Base-by-base conservation (phyloP, 2,888 invertebrate species). In the Phortica okadai region DNA sequence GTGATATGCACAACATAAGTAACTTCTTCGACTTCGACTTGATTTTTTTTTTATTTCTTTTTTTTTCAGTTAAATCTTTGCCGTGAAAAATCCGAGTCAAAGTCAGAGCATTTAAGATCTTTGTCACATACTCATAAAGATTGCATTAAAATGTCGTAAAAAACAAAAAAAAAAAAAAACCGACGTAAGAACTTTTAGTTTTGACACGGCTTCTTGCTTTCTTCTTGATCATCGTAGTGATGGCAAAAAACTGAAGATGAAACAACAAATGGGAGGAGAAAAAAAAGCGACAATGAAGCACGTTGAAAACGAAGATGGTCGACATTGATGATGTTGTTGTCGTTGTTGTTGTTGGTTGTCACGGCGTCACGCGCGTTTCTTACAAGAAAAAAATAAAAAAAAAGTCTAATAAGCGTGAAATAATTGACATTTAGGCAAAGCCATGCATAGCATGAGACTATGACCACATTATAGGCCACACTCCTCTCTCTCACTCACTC, bases 351-450 rank as follows among this genome's bases (percentile, higher is more conserved):
- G 69, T 11, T 56, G 25, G 45, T 72, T 72, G 21, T 72, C 54
- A 56, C 14, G 45, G 70, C 70, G 56, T 56, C 25, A 72, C 54
- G 70, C 70, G 54, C 50, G 25, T 54, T 54, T 70, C 54, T 50
- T 54, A 21, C 33, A 70, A 56, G 16, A 56, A 56, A 56, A 8
- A 56, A 70, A 56, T 7, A 56, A 56, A 56, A 8, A 56, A 81
- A 78, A 81, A 87, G 81, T 85, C 80, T 84, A 87, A 85, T 85
- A 85, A 85, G 86, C 86, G 87, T 85, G 83, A 87, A 87, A 86
- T 87, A 85, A 87, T 87, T 87, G 85, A 86, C 87, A 86, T 85
- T 87, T 84, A 86, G 82, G 86, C 82, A 82, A 84, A 84, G 78
- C 69, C 86, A 87, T 87, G 85, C 87, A 21, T 21, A 21, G 21